phyloP scores from a whole-genome alignment of 2,113 vertebrate species.

The Prionailurus bengalensis region DNA sequence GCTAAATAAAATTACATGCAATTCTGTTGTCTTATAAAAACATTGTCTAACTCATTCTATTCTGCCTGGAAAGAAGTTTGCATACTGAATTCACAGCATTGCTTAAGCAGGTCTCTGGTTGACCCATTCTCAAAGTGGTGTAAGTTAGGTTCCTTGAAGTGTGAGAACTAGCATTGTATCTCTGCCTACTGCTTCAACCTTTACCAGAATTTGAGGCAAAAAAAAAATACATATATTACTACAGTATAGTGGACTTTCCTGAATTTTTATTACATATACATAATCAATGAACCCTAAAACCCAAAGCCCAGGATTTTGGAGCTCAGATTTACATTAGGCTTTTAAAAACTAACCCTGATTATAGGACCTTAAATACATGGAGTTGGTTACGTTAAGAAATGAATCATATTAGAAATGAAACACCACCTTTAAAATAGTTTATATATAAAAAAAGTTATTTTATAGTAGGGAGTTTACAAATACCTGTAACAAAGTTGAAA shows the following conservation, averaged over 20 bases:
- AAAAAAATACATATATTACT: neutral
- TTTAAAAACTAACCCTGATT: neutral
- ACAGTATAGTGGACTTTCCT: neutral
- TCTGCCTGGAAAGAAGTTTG: neutral
- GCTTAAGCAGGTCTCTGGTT: neutral
- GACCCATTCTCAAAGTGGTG: neutral
- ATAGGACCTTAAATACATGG: neutral
- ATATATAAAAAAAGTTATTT: neutral
- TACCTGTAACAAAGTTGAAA: neutral
- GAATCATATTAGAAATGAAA: neutral
- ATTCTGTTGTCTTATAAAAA: neutral
- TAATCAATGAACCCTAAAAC: neutral
- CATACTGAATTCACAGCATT: neutral
- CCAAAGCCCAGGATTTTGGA: neutral
- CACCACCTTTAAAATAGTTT: neutral
- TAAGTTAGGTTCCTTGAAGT: neutral
- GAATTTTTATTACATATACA: neutral
- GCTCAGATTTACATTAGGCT: neutral
- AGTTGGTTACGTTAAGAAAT: neutral
- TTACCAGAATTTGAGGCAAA: neutral
- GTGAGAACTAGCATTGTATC: neutral
- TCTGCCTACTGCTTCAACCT: neutral
- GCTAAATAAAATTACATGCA: slow-evolving; percentile 10
- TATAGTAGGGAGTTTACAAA: neutral
- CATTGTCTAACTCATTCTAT: neutral